Evolutionary conservation across 1,140 invertebrate genomes (phyloP).

Genomic region (Helicorthomorpha holstii): DNA sequence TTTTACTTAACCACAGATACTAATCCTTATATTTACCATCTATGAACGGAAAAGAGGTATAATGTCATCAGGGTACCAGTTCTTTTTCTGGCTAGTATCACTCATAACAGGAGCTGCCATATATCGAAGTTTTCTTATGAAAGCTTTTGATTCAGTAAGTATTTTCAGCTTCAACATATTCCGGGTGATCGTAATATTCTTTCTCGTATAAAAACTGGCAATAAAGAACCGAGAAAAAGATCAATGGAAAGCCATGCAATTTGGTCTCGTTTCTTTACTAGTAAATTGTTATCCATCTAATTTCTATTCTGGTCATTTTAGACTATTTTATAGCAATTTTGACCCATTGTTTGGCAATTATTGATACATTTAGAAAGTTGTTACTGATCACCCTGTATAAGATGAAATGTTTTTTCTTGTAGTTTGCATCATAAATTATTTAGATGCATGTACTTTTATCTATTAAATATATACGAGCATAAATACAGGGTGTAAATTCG

Average conservation of each 20-base stretch:
- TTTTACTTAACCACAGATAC: too few species aligned
- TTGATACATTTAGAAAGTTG: too few species aligned
- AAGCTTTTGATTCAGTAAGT: background rate
- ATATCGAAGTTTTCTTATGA: background rate
- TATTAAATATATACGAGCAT: too few species aligned
- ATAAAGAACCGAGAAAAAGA: too few species aligned
- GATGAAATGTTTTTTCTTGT: too few species aligned
- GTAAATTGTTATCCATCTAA: background rate
- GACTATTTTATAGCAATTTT: background rate
- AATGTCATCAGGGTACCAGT: background rate
- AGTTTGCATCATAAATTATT: too few species aligned
- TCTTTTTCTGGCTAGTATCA: background rate
- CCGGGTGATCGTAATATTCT: background rate
- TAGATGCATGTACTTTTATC: too few species aligned
- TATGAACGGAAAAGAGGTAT: background rate
- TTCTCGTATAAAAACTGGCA: too few species aligned
- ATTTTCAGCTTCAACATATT: background rate
- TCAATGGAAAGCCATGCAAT: too few species aligned
- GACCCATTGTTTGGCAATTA: background rate
- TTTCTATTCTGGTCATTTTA: background rate
- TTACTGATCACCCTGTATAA: too few species aligned
- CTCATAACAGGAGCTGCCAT: background rate
- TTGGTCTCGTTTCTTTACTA: background rate
- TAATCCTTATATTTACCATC: background rate
- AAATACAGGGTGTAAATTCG: too few species aligned